These are phyloP conservation scores for Oeneis ivallda DNA, from an alignment of 2,888 invertebrate species.

Conservation along the genomic window DNA sequence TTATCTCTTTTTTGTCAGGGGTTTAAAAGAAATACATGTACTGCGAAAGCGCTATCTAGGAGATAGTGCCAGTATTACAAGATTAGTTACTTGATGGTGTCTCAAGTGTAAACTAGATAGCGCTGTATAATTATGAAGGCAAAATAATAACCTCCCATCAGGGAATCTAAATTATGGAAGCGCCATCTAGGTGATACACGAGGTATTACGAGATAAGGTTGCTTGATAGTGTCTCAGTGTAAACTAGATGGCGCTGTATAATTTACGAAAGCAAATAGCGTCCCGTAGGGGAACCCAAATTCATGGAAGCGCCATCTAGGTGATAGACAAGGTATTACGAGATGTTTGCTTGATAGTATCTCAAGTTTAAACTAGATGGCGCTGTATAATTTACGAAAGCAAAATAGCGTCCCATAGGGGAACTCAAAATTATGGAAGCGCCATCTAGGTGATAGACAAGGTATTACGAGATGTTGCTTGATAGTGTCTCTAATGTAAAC, in stretches of 20 bases:
- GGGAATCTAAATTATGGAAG: too few species aligned
- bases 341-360: too few species aligned
- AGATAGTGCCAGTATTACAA: not conserved
- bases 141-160: too few species aligned
- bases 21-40: too few species aligned
- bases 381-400: slow-evolving; percentile 4
- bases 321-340: too few species aligned
- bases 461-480: not conserved
- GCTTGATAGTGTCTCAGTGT: too few species aligned
- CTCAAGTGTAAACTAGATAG: slow-evolving; percentile 3
- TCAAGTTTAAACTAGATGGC: slow-evolving; percentile 17
- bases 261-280: slow-evolving; percentile 7
- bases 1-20: too few species aligned
- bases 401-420: too few species aligned
- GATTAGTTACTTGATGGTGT: not conserved
- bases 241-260: slow-evolving; percentile 7
- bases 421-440: too few species aligned
- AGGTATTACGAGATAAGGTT: not conserved
- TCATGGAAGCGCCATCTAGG: too few species aligned
- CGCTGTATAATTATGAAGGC: too few species aligned
- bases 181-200: not conserved
- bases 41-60: not conserved
- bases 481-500: not conserved
- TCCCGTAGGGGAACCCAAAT: too few species aligned
- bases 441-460: not conserved